These are phyloP conservation scores for Proteles cristata DNA, from an alignment of 2,113 vertebrate genomes.

Conservation along the genomic window DNA sequence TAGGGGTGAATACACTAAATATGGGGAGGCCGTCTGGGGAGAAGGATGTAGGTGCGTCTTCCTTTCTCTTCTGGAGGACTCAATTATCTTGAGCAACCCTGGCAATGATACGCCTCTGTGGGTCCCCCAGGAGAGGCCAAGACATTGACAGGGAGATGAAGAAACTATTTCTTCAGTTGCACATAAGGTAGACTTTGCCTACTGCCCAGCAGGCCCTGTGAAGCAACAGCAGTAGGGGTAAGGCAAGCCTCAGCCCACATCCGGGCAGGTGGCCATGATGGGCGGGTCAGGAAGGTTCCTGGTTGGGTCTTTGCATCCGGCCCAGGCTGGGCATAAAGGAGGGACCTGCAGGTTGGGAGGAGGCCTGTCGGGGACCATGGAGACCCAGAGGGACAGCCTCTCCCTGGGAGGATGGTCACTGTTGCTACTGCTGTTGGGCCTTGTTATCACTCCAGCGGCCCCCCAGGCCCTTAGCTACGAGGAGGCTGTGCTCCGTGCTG, in stretches of 20 bases:
- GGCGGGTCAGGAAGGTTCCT: background rate
- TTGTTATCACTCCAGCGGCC: background rate
- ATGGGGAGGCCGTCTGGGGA: too few relatives aligned
- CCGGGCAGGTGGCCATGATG: background rate
- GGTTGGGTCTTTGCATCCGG: background rate
- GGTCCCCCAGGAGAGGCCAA: background rate
- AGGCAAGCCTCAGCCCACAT: background rate
- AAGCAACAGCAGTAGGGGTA: background rate
- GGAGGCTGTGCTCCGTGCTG: background rate
- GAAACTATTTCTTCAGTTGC: slow-evolving; percentile 55
- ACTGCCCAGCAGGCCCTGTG: background rate
- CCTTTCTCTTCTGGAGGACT: background rate
- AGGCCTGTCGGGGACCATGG: slow-evolving; percentile 36
- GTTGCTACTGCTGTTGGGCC: slow-evolving; percentile 29
- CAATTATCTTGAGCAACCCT: background rate
- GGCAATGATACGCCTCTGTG: background rate
- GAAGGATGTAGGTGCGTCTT: background rate
- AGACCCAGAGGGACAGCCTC: background rate
- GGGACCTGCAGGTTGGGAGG: rapidly evolving
- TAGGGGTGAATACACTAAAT: background rate
- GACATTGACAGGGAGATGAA: background rate
- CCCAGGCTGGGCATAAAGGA: slow-evolving; percentile 52
- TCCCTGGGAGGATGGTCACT: background rate
- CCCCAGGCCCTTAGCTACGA: background rate
- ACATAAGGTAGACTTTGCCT: background rate